phyloP scores from a whole-genome alignment of 2,888 invertebrate genomes.

The Branchipolynoe longqiensis region DNA sequence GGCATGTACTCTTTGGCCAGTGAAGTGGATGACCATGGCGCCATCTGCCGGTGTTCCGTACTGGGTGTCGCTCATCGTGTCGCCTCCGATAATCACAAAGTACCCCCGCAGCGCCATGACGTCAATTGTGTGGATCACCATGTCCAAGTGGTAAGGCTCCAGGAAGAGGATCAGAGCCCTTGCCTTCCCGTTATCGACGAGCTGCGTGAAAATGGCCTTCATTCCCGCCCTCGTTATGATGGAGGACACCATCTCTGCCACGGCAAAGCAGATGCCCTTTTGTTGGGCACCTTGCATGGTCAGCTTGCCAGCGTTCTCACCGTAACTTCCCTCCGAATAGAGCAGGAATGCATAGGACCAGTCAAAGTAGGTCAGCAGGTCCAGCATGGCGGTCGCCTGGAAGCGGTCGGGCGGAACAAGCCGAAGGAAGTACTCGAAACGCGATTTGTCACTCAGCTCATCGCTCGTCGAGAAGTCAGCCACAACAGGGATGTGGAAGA shows the following conservation, averaged over 20 bases:
- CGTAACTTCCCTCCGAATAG: constrained; percentile 57
- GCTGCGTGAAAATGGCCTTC: neutral
- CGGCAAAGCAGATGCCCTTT: constrained; percentile 46
- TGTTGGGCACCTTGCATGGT: neutral
- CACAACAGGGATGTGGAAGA: constrained; percentile 84
- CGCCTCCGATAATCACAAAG: constrained; percentile 49
- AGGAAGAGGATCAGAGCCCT: constrained; percentile 41
- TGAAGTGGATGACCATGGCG: constrained; percentile 48
- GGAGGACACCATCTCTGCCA: constrained; percentile 32
- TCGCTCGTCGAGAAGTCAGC: constrained; percentile 74
- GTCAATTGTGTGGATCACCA: constrained; percentile 31
- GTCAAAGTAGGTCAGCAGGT: constrained; percentile 38
- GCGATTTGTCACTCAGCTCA: constrained; percentile 72
- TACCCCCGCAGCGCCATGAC: neutral
- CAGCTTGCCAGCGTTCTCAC: constrained; percentile 55
- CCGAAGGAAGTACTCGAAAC: constrained; percentile 73
- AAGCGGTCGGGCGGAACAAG: constrained; percentile 74
- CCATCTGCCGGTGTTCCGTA: constrained; percentile 45
- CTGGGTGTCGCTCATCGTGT: constrained; percentile 34
- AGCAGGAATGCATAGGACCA: constrained; percentile 57
- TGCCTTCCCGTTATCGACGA: constrained; percentile 27
- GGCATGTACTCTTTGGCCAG: neutral
- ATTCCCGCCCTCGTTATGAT: constrained; percentile 1
- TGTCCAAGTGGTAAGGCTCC: constrained; percentile 37
- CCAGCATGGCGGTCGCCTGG: constrained; percentile 61